Evolutionary conservation across 2,113 vertebrate genomes (phyloP).

Genomic region (Lepus timidus): DNA sequence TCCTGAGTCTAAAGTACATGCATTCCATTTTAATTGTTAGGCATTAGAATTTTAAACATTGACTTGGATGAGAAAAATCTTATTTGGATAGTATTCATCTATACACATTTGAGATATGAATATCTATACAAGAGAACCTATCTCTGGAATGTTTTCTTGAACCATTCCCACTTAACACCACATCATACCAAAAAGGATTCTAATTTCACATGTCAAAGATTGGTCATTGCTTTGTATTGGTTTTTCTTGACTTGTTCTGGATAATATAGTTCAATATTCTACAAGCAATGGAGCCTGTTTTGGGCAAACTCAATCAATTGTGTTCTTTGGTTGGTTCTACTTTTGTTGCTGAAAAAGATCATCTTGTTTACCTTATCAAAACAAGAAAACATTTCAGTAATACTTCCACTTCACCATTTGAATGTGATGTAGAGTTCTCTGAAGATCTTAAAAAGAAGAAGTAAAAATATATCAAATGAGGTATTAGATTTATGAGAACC

Average conservation of each 20-base stretch:
- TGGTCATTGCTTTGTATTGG: not conserved
- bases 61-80: slow-evolving; percentile 11
- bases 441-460: not conserved
- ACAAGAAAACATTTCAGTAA: not conserved
- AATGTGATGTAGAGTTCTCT: not conserved
- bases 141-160: slow-evolving; percentile 36
- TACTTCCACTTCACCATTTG: not conserved
- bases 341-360: not conserved
- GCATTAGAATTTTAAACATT: slow-evolving; percentile 56
- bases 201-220: not conserved
- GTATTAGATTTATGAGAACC: not conserved
- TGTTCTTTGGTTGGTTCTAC: not conserved
- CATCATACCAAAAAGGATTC: not conserved
- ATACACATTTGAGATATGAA: not conserved
- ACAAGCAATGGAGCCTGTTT: not conserved
- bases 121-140: not conserved
- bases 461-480: not conserved
- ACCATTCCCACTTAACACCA: not conserved
- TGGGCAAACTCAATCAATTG: not conserved
- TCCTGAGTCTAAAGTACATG: not conserved
- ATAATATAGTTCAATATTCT: not conserved
- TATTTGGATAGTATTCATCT: not conserved
- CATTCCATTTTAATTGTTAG: slow-evolving; percentile 39
- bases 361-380: slow-evolving; percentile 17
- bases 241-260: slow-evolving; percentile 32